These are phyloP conservation scores for Ooceraea biroi DNA, from an alignment of 1,140 invertebrate species.

Conservation along the genomic window DNA sequence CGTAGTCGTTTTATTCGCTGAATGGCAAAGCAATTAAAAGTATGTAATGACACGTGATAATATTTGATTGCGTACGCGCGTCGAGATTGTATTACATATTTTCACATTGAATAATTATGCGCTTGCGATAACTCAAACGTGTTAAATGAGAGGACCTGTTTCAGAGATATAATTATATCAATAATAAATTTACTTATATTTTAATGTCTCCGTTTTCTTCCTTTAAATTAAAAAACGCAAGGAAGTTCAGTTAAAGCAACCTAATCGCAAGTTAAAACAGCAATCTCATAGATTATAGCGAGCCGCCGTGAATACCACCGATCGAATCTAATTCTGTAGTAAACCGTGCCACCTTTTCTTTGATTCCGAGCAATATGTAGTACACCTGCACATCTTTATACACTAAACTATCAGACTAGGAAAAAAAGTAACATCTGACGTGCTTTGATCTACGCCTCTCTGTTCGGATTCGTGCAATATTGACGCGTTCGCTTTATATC, in stretches of 20 bases:
- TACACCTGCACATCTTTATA: too few species aligned
- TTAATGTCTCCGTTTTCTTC: not conserved
- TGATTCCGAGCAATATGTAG: too few species aligned
- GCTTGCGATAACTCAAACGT: not conserved
- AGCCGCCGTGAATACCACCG: too few species aligned
- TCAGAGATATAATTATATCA: not conserved
- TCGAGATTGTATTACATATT: not conserved
- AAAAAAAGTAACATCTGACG: too few species aligned
- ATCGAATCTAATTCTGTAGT: too few species aligned
- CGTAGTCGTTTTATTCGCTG: conserved; percentile 6
- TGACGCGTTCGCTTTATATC: not conserved
- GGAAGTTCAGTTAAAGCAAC: too few species aligned
- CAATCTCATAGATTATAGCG: too few species aligned
- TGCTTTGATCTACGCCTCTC: too few species aligned
- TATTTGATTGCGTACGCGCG: not conserved
- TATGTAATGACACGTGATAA: not conserved
- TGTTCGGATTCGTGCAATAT: conserved; percentile 15
- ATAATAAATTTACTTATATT: not conserved
- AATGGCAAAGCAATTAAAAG: conserved; percentile 7
- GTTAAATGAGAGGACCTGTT: not conserved
- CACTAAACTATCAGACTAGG: too few species aligned
- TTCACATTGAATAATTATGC: not conserved
- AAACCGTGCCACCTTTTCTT: too few species aligned
- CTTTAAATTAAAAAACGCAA: too few species aligned
- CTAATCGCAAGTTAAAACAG: too few species aligned